Evolutionary conservation across 2,113 vertebrate genomes (phyloP).

Genomic region (Plestiodon gilberti): DNA sequence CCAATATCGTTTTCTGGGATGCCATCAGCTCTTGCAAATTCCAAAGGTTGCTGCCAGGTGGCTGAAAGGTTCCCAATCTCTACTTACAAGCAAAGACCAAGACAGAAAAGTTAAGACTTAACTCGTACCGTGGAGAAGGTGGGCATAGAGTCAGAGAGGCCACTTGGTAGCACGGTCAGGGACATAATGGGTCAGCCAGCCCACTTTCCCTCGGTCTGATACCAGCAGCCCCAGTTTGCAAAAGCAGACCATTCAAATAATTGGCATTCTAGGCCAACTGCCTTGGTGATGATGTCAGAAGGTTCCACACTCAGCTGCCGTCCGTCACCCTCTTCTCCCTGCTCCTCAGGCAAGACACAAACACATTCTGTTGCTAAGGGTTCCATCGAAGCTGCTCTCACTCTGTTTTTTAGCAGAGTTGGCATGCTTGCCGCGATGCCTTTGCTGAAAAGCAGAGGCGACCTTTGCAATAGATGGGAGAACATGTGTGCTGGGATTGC

Average conservation of each 20-base stretch:
- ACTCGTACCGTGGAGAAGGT: not conserved
- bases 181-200: not conserved
- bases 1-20: not conserved
- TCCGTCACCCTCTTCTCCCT: not conserved
- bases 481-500: not conserved
- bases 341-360: not conserved
- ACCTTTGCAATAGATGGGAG: not conserved
- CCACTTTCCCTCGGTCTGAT: not conserved
- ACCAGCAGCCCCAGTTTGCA: not conserved
- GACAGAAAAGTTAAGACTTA: not conserved
- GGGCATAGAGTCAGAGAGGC: not conserved
- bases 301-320: not conserved
- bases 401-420: not conserved
- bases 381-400: not conserved
- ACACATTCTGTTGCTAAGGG: not conserved
- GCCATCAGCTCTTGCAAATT: not conserved
- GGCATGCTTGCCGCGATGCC: not conserved
- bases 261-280: conserved; percentile 11
- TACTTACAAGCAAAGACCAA: not conserved
- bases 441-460: not conserved
- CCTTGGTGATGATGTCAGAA: conserved; percentile 10
- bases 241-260: not conserved
- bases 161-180: not conserved
- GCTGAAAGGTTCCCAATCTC: not conserved
- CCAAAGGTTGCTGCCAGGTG: not conserved